Conservation (phyloP, 2,113 vertebrate species). For the Lophius piscatorius region DNA sequence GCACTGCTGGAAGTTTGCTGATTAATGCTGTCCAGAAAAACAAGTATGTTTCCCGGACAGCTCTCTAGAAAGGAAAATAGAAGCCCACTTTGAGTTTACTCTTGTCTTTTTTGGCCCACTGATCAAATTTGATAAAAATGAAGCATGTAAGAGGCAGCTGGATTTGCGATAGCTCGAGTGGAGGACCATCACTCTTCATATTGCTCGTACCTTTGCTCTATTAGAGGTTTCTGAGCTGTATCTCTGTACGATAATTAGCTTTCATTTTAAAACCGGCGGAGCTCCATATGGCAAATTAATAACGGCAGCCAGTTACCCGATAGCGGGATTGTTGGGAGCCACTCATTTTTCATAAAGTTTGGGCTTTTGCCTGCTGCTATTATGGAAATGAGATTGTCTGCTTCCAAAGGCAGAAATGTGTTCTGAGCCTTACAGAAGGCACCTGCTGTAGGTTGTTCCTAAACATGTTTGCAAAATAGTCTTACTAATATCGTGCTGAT, state of each 20-base stretch:
- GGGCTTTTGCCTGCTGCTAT: conserved; percentile 46
- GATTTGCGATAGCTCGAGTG: conserved; percentile 48
- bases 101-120: conserved; percentile 30
- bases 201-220: conserved; percentile 42
- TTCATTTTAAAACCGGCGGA: conserved; percentile 56
- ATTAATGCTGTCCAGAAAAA: conserved; percentile 31
- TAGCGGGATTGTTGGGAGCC: conserved; percentile 39
- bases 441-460: too few relatives aligned
- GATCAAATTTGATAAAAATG: conserved; percentile 47
- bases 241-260: conserved; percentile 62
- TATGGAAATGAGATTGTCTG: conserved; percentile 31
- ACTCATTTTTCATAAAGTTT: conserved; percentile 57
- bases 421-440: neutral
- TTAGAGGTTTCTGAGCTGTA: conserved; percentile 53
- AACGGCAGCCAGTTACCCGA: conserved; percentile 39
- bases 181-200: conserved; percentile 56
- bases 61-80: conserved; percentile 10
- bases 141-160: conserved; percentile 57
- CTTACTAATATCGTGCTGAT: too few relatives aligned
- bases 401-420: conserved; percentile 21
- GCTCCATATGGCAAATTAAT: conserved; percentile 56
- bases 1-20: conserved; percentile 47
- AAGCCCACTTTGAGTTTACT: neutral
- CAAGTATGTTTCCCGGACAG: conserved; percentile 23
- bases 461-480: too few relatives aligned